These are phyloP conservation scores for Nebria ingens DNA, from an alignment of 1,140 invertebrate species.

Conservation along the genomic window DNA sequence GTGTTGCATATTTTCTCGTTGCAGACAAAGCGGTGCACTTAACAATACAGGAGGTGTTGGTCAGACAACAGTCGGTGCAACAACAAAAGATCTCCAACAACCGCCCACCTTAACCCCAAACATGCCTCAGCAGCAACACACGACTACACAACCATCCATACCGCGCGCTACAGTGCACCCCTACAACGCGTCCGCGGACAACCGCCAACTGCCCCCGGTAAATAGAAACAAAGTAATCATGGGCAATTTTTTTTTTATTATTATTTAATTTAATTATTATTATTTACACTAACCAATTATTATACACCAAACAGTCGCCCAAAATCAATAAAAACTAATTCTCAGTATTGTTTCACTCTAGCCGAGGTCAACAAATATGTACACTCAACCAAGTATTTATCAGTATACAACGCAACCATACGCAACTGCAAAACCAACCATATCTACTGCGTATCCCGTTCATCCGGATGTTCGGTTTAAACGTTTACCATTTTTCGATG, in stretches of 20 bases:
- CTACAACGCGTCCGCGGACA: conserved; percentile 24
- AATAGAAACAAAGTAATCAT: neutral
- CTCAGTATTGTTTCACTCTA: neutral
- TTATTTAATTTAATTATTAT: no score
- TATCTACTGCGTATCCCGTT: conserved; percentile 44
- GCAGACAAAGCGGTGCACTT: conserved; percentile 27
- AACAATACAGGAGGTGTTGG: conserved; percentile 19
- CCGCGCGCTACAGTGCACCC: conserved; percentile 29
- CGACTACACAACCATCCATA: conserved; percentile 27
- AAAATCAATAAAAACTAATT: neutral
- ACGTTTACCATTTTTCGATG: conserved; percentile 86
- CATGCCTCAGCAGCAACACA: conserved; percentile 32
- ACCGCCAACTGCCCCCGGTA: conserved; percentile 19
- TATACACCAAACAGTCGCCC: neutral
- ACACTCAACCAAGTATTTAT: conserved; percentile 19
- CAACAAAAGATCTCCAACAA: conserved; percentile 19
- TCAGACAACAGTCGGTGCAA: conserved; percentile 16
- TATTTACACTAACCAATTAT: neutral
- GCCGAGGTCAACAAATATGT: conserved; percentile 17
- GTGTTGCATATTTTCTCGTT: conserved; percentile 23
- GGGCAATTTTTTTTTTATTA: neutral
- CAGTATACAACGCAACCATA: conserved; percentile 23
- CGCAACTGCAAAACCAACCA: conserved; percentile 19
- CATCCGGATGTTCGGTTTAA: conserved; percentile 87
- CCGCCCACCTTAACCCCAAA: conserved; percentile 11